Percentiles rank a stretch among this genome's conserved stretches.
Conservation (phyloP, 2,797 vertebrate species). For the Chaenodraco wilsoni region DNA sequence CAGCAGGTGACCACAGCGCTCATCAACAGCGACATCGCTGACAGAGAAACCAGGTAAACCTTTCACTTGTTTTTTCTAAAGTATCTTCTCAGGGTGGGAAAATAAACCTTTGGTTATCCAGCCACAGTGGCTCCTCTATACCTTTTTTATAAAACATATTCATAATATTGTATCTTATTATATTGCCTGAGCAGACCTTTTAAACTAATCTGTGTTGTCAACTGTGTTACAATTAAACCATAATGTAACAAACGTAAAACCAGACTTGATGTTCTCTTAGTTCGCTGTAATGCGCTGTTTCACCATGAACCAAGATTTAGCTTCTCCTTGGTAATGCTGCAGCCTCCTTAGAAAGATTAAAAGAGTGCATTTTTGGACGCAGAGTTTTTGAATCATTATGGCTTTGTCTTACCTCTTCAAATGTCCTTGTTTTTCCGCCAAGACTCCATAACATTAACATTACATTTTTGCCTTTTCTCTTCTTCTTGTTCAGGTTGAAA, state of each 20-base stretch:
- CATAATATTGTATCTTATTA: not conserved
- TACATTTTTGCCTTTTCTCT: not conserved
- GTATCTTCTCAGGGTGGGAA: not conserved
- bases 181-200: not conserved
- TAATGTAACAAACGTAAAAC: conserved; percentile 17
- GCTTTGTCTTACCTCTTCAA: conserved; percentile 3
- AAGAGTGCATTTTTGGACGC: not conserved
- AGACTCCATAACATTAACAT: not conserved
- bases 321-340: conserved; percentile 30
- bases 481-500: conserved; percentile 86
- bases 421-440: conserved; percentile 1
- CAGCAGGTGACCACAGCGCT: conserved; percentile 97
- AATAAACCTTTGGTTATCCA: no score
- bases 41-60: conserved; percentile 92
- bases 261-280: conserved; percentile 9
- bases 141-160: not conserved
- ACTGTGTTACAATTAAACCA: conserved; percentile 23
- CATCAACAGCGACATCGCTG: conserved; percentile 92
- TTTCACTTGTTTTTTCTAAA: conserved; percentile 8
- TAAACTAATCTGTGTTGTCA: conserved; percentile 14
- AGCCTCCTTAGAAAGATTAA: conserved; percentile 9
- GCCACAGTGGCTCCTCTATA: conserved; percentile 1
- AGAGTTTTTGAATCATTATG: not conserved
- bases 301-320: conserved; percentile 39
- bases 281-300: conserved; percentile 21